phyloP scores from a whole-genome alignment of 2,113 vertebrate species.

The Sus scrofa region DNA sequence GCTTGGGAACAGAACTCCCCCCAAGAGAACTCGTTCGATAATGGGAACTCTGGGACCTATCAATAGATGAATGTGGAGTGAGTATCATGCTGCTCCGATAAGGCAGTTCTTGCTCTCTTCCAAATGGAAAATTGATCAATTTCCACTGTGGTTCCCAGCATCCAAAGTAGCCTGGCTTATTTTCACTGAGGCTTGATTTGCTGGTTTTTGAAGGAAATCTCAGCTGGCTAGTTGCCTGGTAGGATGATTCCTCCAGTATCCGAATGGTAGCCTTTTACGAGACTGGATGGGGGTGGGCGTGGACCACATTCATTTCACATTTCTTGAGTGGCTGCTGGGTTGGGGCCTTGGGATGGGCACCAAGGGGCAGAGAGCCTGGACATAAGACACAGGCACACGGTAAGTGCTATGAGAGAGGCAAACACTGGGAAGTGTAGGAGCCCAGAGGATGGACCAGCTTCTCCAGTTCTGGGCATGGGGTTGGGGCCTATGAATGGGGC shows the following conservation, averaged over 20 bases:
- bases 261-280: not conserved
- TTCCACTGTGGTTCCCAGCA: not conserved
- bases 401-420: not conserved
- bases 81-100: rapidly evolving
- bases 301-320: rapidly evolving
- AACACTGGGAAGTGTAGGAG: not conserved
- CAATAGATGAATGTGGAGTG: rapidly evolving
- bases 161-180: not conserved
- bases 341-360: not conserved
- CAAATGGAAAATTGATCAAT: not conserved
- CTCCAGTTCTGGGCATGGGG: not conserved
- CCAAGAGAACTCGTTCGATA: not conserved
- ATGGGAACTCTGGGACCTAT: not conserved
- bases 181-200: not conserved
- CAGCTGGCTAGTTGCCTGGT: not conserved
- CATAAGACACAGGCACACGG: not conserved
- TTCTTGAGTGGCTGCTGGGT: not conserved
- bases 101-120: not conserved
- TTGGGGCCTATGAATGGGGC: rapidly evolving
- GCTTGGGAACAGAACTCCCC: not conserved
- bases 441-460: not conserved
- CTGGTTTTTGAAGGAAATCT: not conserved
- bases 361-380: not conserved
- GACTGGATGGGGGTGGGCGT: not conserved
- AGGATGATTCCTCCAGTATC: not conserved